These are phyloP conservation scores for Drosophila birchii DNA, from an alignment of 2,888 invertebrate genomes.

Conservation along the genomic window DNA sequence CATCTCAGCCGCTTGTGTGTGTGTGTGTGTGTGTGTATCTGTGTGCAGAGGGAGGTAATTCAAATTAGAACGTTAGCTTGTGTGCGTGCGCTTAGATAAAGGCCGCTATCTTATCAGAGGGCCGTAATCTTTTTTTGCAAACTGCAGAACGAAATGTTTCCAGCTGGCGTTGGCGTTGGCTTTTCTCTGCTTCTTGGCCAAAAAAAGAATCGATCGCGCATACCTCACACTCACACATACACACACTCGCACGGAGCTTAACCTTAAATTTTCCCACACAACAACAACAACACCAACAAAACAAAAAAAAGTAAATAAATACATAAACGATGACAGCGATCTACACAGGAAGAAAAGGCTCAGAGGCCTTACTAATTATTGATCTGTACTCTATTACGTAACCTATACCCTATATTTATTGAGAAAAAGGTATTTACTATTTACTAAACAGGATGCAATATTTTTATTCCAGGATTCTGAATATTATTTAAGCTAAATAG, in stretches of 20 bases:
- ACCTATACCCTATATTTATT: not conserved
- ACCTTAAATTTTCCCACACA: conserved; percentile 9
- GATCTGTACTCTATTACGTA: not conserved
- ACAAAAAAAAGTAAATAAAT: conserved; percentile 12
- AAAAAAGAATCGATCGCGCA: conserved; percentile 13
- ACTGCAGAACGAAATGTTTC: conserved; percentile 21
- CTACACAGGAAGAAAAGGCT: conserved; percentile 18
- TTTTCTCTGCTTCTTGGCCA: conserved; percentile 6
- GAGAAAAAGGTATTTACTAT: too few species aligned
- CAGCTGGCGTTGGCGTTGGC: conserved; percentile 4
- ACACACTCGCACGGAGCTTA: not conserved
- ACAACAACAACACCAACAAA: not conserved
- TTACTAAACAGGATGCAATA: not conserved
- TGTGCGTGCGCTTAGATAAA: conserved; percentile 16
- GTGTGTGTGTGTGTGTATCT: not conserved
- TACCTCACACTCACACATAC: conserved; percentile 1
- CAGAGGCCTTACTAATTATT: conserved; percentile 1
- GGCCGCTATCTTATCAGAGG: conserved; percentile 64
- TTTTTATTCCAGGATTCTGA: rapidly evolving
- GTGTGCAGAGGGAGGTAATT: conserved; percentile 4
- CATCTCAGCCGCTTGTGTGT: conserved; percentile 4
- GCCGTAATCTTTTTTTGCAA: conserved; percentile 64
- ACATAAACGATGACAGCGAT: conserved; percentile 10
- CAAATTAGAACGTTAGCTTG: conserved; percentile 26
- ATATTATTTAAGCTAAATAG: not conserved